Base-by-base conservation (phyloP, 2,797 vertebrate genomes). In the Acridotheres tristis region DNA sequence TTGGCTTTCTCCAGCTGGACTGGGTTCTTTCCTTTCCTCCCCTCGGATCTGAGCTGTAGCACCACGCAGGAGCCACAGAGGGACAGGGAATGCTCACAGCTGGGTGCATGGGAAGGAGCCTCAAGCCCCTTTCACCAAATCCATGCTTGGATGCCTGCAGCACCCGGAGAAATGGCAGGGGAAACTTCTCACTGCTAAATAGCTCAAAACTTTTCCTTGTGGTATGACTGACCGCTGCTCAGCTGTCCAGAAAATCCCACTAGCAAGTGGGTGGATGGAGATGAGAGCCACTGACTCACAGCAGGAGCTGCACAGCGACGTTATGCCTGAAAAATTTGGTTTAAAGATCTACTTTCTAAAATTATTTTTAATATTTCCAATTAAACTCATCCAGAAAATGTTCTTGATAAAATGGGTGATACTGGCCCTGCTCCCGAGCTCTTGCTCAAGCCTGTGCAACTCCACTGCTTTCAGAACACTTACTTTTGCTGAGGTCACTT, bases 201-300 rank as follows among this genome's bases (percentile, higher is more conserved):
- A 82, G 62, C 32, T 36, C 10, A 23, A 34, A 58, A 8, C 16
- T 23, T 29, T 17, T 68, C 29, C 4, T 20, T 11, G 32, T 0
- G 2, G 14, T 10, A 38, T 9, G 7, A 20, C n/a, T 2, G 34
- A 40, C 9, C 36, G 13, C 5, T 1, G 27, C 45, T 34, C 13
- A 11, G 66, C 16, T 30, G 50, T 26, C 36, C 10, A 4, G 34
- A 50, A 65, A 57, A 80, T 16, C 63, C 32, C 21, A 30, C 15
- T 9, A 12, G 10, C 0, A 1, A 58, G 30, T 1, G 27, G 6
- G 12, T 4, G 8, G 29, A 34, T 17, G 34, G 30, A 7, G 15
- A 2, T 0, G 25, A 53, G n/a, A 43, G 53, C 40, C 3, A 1
- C 48, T 8, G 45, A 21, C 71, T 30, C 0, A 0, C 17, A 34